Conservation (phyloP, 2,888 invertebrate species). For the Aelia acuminata region DNA sequence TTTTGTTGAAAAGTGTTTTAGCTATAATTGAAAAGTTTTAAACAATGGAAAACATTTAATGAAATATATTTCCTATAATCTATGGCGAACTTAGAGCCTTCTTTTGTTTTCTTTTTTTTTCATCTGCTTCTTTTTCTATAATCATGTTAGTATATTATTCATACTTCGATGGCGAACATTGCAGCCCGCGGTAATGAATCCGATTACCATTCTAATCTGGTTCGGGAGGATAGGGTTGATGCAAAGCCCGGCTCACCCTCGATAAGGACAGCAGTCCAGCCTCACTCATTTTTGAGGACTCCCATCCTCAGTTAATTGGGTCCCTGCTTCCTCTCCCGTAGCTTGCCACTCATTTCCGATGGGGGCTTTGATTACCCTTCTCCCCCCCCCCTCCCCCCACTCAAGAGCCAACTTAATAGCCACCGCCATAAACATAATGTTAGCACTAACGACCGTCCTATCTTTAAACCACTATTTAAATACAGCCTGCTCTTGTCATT, state of each 20-base stretch:
- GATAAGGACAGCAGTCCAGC: neutral
- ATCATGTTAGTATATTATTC: too few relatives aligned
- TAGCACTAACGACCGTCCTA: neutral
- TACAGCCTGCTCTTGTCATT: neutral
- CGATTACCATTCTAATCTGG: neutral
- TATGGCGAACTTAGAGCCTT: too few relatives aligned
- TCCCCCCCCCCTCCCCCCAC: too few relatives aligned
- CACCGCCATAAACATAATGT: neutral
- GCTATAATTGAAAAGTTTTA: too few relatives aligned
- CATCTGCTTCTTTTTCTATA: too few relatives aligned
- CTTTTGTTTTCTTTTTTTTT: too few relatives aligned
- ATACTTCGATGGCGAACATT: too few relatives aligned
- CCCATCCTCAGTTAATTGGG: neutral
- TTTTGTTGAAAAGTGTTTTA: too few relatives aligned
- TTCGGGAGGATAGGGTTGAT: neutral
- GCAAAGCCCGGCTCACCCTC: neutral
- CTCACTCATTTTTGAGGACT: neutral
- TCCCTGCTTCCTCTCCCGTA: neutral
- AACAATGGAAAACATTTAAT: too few relatives aligned
- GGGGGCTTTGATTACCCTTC: neutral
- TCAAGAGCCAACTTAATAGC: neutral
- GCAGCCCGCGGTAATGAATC: neutral
- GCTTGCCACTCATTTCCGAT: neutral
- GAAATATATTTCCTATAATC: too few relatives aligned
- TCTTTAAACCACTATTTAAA: neutral